Base-by-base conservation (phyloP, 2,797 vertebrate genomes). In the Xenentodon cancila region DNA sequence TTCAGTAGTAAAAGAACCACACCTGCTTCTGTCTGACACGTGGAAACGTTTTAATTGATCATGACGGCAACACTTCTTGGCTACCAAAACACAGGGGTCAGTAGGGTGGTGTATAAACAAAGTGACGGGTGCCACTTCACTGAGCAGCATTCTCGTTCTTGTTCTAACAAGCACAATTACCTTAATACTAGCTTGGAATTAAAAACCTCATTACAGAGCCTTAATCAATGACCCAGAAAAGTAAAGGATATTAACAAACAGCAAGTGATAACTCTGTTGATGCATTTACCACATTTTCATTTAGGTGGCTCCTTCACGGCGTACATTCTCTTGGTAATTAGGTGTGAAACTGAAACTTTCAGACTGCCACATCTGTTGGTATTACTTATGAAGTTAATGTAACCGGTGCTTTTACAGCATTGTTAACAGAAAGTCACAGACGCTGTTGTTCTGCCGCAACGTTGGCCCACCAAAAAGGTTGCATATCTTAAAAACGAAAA, bases 221-320 rank as follows among this genome's bases (percentile, higher is more conserved):
- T 75, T 80, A 67, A 82, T 79, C 79, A 81, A 86, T 86, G 82
- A 72, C 59, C 12, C 84, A 75, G 57, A 30, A 85, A 85, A 86
- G 75, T 84, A 81, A 78, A 84, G 57, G 62, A 75, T 75, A 74
- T 80, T 80, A 83, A 63, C 65, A 78, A 73, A 78, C 71, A 75
- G 54, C 40, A 52, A 55, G 50, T 27, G 47, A 57, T 62, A 72
- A 62, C 58, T 20, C 34, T 27, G 58, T 40, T 58, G 59, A 53
- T 64, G 48, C 60, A 52, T 71, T 73, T 30, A 53, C 59, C 19
- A 62, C 42, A 27, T 75, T 30, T 73, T 59, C 64, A 73, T 77
- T 65, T 62, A 37, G 55, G 58, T 21, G 46, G 69, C 50, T 78
- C 56, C 57, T 80, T 84, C 57, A 66, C 53, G 64, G 43, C 43